phyloP scores from a whole-genome alignment of 1,140 invertebrate genomes.

The Ceratoteleas bidentatus region DNA sequence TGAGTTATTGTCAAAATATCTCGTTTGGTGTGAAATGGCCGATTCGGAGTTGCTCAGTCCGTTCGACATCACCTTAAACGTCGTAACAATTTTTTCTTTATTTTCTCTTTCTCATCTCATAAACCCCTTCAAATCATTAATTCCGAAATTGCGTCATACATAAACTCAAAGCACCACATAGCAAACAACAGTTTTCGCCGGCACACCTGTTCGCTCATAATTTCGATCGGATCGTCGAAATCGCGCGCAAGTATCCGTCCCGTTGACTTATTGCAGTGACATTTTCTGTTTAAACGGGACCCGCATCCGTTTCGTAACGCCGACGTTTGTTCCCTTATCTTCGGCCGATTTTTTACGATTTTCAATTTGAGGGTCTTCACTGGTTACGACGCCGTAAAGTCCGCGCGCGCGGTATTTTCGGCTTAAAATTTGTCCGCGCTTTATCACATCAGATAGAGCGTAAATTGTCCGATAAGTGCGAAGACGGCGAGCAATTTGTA shows the following conservation, averaged over 20 bases:
- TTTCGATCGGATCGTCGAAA: background rate
- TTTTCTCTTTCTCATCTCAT: too few species aligned
- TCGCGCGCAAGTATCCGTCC: conserved; percentile 2
- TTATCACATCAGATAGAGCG: conserved; percentile 55
- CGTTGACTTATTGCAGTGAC: conserved; percentile 8
- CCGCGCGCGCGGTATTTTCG: conserved; percentile 36
- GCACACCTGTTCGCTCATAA: conserved; percentile 1
- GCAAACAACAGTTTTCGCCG: background rate
- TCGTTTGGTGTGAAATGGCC: too few species aligned
- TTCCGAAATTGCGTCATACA: background rate
- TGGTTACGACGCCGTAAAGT: conserved; percentile 58
- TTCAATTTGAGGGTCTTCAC: background rate
- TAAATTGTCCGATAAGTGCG: conserved; percentile 59
- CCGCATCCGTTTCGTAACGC: conserved; percentile 21
- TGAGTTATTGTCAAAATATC: too few species aligned
- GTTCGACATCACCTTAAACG: too few species aligned
- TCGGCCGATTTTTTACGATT: conserved; percentile 43
- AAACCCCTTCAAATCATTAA: too few species aligned
- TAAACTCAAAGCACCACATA: background rate
- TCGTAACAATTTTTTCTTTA: too few species aligned
- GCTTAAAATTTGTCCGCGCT: conserved; percentile 47
- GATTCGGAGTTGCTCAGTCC: too few species aligned
- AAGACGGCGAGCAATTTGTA: conserved; percentile 52
- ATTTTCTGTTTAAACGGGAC: conserved; percentile 35
- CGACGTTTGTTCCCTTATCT: conserved; percentile 26